Conservation (phyloP, 2,888 invertebrate genomes). For the Apodemia mormo region DNA sequence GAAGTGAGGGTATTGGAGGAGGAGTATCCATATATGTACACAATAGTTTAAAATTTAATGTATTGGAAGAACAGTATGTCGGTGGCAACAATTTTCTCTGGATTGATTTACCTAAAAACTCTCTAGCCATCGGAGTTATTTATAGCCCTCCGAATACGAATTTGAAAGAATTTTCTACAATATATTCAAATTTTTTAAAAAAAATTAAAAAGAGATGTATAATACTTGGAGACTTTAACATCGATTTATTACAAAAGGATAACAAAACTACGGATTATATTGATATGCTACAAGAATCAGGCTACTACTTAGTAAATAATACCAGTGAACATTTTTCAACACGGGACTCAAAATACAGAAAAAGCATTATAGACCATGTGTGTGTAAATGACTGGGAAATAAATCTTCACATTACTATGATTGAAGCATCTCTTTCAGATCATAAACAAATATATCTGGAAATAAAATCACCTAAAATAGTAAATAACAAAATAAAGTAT, state of each 20-base stretch:
- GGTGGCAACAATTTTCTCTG: background rate
- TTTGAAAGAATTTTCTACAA: too few species aligned
- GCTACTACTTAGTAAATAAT: conserved; percentile 26
- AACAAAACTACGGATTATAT: too few species aligned
- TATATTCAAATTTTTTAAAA: too few species aligned
- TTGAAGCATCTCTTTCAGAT: conserved; percentile 38
- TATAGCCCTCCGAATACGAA: too few species aligned
- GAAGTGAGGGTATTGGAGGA: conserved; percentile 35
- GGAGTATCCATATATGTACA: conserved; percentile 39
- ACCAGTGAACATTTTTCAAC: conserved; percentile 29
- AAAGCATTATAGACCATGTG: conserved; percentile 35
- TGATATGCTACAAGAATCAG: too few species aligned
- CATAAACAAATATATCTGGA: conserved; percentile 35
- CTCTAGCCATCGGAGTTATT: background rate
- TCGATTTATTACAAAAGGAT: too few species aligned
- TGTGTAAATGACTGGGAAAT: conserved; percentile 29
- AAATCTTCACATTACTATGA: conserved; percentile 25
- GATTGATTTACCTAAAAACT: background rate
- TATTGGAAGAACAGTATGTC: background rate
- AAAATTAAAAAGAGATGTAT: conserved; percentile 5
- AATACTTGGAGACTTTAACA: too few species aligned
- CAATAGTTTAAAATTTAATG: too few species aligned
- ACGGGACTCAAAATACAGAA: conserved; percentile 28
- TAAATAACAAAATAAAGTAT: conserved; percentile 9
- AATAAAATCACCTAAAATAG: background rate